Evolutionary conservation across 2,888 invertebrate genomes (phyloP), one percentile per base, ranked within the genome.

Genomic region (Bombylius major): DNA sequence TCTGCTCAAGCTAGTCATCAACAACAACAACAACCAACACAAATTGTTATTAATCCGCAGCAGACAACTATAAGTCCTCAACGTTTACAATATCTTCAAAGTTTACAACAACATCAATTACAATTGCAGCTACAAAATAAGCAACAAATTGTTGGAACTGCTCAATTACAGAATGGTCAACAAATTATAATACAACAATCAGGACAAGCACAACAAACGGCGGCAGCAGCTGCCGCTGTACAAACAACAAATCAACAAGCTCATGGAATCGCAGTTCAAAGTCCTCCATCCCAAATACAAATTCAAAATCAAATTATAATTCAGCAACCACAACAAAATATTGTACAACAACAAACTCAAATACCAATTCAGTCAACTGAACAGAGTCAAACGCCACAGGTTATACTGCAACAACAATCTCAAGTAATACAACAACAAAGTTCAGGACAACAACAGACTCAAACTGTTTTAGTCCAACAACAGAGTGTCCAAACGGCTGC

Each of bases 331-430:
- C 67, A 61, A 50, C 62, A 61, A 42, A 64, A 64, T 32, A 59
- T 72, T 7, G 76, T 77, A 56, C 66, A 77, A 33, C 80, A 79
- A 61, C 81, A 81, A 5, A 80, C 81, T 60, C 75, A 75, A 58
- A 71, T 72, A 47, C 71, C 73, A 54, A 72, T 74, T 59, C 71
- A 73, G 39, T 68, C 70, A 3, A 33, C 42, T 52, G 55, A 55
- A 56, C 58, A 56, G 32, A n/a, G 31, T 9, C 51, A 51, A 42
- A 14, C 65, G 39, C 63, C 65, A 33, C 68, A 64, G 32, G 63
- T 63, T 14, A 58, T 63, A 34, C 31, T 61, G 32, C 65, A 66
- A 31, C 65, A 66, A 53, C 66, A 66, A 34, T 66, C 47, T 14
- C 55, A 51, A 31, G 50, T 50, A 7, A 68, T 71, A 9, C 72